Percentiles rank a stretch among this genome's conserved stretches.
Evolutionary conservation across 2,113 vertebrate species (phyloP).

Genomic region (Tautogolabrus adspersus): DNA sequence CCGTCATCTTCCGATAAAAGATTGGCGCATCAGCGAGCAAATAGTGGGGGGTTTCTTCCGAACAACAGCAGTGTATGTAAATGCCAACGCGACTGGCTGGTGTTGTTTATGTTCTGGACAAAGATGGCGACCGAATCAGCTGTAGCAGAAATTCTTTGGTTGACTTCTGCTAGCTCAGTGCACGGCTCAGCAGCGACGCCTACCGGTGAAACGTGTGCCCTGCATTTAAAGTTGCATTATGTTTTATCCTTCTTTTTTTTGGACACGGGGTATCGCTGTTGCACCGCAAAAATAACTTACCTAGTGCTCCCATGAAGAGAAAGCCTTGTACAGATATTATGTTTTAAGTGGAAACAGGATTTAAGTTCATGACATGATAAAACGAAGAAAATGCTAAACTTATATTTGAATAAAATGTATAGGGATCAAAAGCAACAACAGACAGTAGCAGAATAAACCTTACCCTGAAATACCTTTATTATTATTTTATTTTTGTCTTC

Average conservation of each 20-base stretch:
- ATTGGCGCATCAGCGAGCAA: neutral
- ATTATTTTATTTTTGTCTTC: too few species aligned
- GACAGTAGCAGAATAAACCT: too few species aligned
- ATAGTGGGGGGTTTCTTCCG: neutral
- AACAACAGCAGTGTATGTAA: conserved; percentile 16
- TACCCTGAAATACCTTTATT: too few species aligned
- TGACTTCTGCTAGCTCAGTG: conserved; percentile 37
- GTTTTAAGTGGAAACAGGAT: too few species aligned
- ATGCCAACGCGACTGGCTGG: conserved; percentile 29
- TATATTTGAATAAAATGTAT: too few species aligned
- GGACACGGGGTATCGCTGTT: conserved; percentile 42
- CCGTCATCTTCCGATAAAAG: conserved; percentile 23
- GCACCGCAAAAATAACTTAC: neutral
- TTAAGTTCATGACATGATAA: too few species aligned
- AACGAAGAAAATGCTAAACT: too few species aligned
- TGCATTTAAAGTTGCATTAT: neutral
- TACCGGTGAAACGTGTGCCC: neutral
- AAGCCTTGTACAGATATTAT: too few species aligned
- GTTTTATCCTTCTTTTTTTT: rapidly evolving
- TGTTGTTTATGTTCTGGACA: conserved; percentile 83
- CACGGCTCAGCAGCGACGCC: conserved; percentile 46
- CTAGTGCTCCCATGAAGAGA: too few species aligned
- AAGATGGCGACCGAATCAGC: conserved; percentile 86
- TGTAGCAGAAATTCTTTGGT: conserved; percentile 65
- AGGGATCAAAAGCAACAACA: too few species aligned